Base-by-base conservation (phyloP, 2,113 vertebrate genomes). In the Dissostichus mawsoni region DNA sequence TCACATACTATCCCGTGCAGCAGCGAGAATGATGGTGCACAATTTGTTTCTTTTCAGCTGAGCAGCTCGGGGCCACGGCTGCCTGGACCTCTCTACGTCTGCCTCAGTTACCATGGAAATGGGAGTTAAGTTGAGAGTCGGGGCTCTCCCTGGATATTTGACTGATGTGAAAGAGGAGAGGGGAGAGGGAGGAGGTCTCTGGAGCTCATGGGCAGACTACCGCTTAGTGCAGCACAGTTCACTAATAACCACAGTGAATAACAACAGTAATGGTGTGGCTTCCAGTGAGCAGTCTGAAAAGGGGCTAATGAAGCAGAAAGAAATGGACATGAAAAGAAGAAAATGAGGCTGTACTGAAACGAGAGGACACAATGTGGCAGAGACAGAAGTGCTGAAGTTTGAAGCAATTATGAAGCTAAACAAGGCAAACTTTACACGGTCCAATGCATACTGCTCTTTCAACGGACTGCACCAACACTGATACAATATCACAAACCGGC, bases 21-120 rank as follows among this genome's bases (percentile, higher is more conserved):
- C 74, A 76, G 69, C 50, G 6, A 12, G 74, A 62, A n/a, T 81
- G 74, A 87, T 83, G 75, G 79, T 70, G 88, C 77, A 57, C 75
- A 82, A 81, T 88, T 81, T 88, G 78, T 78, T 83, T 67, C 63
- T 89, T 79, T 83, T 74, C 83, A 83, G 70, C 78, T 25, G 74
- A 87, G 86, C 33, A 69, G 76, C 87, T 90, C 48, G 29, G 76
- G 83, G 86, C 72, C 87, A 78, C 0, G 48, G 69, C 80, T 79
- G 78, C 74, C 33, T 87, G 87, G 90, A 86, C 85, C 78, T 73
- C 68, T 87, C 72, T 73, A 4, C 51, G 74, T 80, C 85, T 86
- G 90, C 72, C 81, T 89, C 88, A 52, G 90, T 94, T 92, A 89
- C 92, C 90, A 93, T 93, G 92, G 93, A 88, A 90, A 93, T 93